These are phyloP conservation scores for Hydriomena furcata DNA, from an alignment of 2,888 invertebrate species.

Conservation along the genomic window DNA sequence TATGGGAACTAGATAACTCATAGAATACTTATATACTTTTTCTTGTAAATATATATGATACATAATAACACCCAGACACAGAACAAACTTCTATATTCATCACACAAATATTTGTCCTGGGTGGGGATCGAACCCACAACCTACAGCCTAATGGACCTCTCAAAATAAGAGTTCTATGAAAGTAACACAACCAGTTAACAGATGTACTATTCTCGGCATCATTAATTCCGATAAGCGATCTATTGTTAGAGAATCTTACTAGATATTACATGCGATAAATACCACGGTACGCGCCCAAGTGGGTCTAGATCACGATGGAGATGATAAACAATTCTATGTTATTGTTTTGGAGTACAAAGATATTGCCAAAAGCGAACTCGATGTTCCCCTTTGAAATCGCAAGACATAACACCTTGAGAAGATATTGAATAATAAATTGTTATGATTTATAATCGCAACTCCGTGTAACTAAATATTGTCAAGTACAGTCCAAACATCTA, in stretches of 20 bases:
- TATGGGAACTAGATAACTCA: too few relatives aligned
- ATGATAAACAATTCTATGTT: conserved; percentile 18
- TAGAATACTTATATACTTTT: too few relatives aligned
- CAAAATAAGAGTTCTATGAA: too few relatives aligned
- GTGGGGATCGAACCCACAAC: too few relatives aligned
- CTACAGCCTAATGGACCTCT: too few relatives aligned
- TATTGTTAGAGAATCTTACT: conserved; percentile 25
- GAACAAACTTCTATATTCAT: too few relatives aligned
- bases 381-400: conserved; percentile 1
- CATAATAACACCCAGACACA: too few relatives aligned
- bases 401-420: background rate
- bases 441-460: background rate
- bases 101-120: too few relatives aligned
- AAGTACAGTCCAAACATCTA: conserved; percentile 1
- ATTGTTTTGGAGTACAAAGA: conserved; percentile 35
- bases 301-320: conserved; percentile 55
- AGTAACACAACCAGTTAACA: too few relatives aligned
- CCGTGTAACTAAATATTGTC: conserved; percentile 7
- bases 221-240: conserved; percentile 8
- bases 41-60: too few relatives aligned
- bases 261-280: conserved; percentile 26
- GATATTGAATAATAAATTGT: background rate
- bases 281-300: conserved; percentile 54
- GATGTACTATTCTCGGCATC: too few relatives aligned
- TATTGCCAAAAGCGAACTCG: conserved; percentile 19